Base-by-base conservation (phyloP, 1,140 invertebrate genomes). In the Drosophila pectinifera region DNA sequence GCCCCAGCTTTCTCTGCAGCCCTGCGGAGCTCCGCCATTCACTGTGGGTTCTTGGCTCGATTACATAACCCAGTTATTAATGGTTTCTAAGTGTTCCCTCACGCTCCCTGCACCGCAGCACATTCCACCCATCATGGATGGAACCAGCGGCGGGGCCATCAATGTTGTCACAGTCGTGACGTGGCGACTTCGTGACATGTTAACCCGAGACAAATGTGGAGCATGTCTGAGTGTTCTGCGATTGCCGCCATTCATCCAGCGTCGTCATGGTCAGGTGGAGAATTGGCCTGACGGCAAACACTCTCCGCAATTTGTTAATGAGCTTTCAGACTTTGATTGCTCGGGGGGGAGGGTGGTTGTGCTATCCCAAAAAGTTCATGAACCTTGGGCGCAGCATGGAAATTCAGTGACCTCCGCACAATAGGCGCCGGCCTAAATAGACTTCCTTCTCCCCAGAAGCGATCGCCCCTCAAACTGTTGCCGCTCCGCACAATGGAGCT, bases 51-150 rank as follows among this genome's bases (percentile, higher is more conserved):
- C 81, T 74, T 63, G 54, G 74, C 76, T 78, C 78, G 79, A 86
- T 86, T 86, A 76, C 82, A 86, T 86, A 88, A 86, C 78, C 83
- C 79, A 88, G 78, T 86, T 86, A 86, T 86, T 88, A 86, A 86
- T 86, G 82, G 82, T 48, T 82, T 86, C 57, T 63, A 74, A 75
- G 75, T 84, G 73, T 74, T 64, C 56, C 45, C 58, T 68, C 63
- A 62, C 48, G 70, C 48, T 57, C 41, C 54, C 57, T 41, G 65
- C 56, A 64, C 64, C 67, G 42, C 69, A 56, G 36, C 56, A 53
- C 39, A 53, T 53, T 53, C 49, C 49, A 36, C 34, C 13, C 39
- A 20, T 43, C 22, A 22, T 22, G 22, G 22, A 22, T 22, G 22
- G 22, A 1, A 22, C 7, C 57, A 24, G 24, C 26, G 24, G 22